A percentile compares a stretch with the other conserved stretches of the same genome.
Conservation (phyloP, 2,888 invertebrate species). For the Eupelmus urozonus region DNA sequence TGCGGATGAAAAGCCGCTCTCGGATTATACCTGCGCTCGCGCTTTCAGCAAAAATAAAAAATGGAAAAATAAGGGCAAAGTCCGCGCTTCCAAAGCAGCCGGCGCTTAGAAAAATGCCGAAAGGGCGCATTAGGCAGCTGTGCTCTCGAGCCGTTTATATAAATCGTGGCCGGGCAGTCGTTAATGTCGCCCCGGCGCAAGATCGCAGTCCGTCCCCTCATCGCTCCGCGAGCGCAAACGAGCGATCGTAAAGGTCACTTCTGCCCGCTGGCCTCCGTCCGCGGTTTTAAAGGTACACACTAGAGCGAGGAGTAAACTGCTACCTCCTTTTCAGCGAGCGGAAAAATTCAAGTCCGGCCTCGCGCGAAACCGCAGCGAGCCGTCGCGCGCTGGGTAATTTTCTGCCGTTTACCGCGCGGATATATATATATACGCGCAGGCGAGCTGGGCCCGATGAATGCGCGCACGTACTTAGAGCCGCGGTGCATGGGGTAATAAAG, state of each 20-base stretch:
- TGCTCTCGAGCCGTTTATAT: constrained; percentile 16
- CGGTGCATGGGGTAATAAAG: no score
- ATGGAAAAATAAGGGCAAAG: no score
- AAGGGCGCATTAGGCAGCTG: constrained; percentile 17
- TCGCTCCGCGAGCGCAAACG: neutral
- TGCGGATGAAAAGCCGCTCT: no score
- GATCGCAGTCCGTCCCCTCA: neutral
- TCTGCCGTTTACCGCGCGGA: constrained; percentile 14
- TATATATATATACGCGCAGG: no score
- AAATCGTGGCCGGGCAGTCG: constrained; percentile 23
- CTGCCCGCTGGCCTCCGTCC: no score
- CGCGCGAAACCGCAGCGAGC: neutral
- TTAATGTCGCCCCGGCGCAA: constrained; percentile 10
- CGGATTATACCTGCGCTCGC: no score
- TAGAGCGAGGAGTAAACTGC: no score
- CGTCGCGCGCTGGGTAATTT: constrained; percentile 10
- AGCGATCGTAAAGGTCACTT: constrained; percentile 34
- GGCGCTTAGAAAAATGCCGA: neutral
- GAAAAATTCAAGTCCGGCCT: neutral
- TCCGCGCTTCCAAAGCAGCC: no score
- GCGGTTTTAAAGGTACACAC: no score
- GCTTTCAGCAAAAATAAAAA: no score
- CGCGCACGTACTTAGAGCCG: no score
- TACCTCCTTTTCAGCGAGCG: neutral
- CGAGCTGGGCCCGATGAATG: no score